Conservation (phyloP, 2,888 invertebrate species). For the Pilophorus perplexus region DNA sequence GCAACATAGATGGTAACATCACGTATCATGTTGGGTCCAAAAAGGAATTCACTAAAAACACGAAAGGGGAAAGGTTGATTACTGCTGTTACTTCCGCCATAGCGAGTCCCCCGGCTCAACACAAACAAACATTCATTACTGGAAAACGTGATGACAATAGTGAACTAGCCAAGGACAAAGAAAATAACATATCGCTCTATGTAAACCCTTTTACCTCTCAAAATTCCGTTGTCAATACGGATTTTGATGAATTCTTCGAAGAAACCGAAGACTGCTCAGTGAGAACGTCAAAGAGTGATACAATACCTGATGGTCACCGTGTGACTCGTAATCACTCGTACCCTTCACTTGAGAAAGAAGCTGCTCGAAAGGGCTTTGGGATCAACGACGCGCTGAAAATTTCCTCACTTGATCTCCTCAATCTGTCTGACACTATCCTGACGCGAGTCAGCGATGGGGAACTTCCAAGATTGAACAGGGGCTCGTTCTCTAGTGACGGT, state of each 20-base stretch:
- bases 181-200: slow-evolving; percentile 59
- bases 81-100: slow-evolving; percentile 58
- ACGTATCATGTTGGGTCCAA: slow-evolving; percentile 59
- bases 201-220: slow-evolving; percentile 60
- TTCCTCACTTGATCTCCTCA: slow-evolving; percentile 47
- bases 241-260: slow-evolving; percentile 49
- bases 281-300: slow-evolving; percentile 37
- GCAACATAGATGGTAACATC: slow-evolving; percentile 76
- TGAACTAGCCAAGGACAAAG: slow-evolving; percentile 43
- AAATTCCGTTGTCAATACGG: slow-evolving; percentile 48
- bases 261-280: slow-evolving; percentile 43
- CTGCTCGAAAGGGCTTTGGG: slow-evolving; percentile 37
- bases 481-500: slow-evolving; percentile 47
- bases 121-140: slow-evolving; percentile 53
- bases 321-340: slow-evolving; percentile 45
- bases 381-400: slow-evolving; percentile 47
- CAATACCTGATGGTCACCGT: slow-evolving; percentile 4
- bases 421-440: slow-evolving; percentile 47
- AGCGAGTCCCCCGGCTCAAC: slow-evolving; percentile 51
- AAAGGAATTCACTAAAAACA: slow-evolving; percentile 50
- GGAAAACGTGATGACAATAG: slow-evolving; percentile 50
- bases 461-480: slow-evolving; percentile 42
- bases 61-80: slow-evolving; percentile 53
- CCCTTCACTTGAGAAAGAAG: slow-evolving; percentile 45
- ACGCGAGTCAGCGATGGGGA: slow-evolving; percentile 49